Percentiles rank a stretch among this genome's conserved stretches.
These are phyloP conservation scores for Polyergus mexicanus DNA, from an alignment of 1,140 invertebrate genomes.

Conservation along the genomic window DNA sequence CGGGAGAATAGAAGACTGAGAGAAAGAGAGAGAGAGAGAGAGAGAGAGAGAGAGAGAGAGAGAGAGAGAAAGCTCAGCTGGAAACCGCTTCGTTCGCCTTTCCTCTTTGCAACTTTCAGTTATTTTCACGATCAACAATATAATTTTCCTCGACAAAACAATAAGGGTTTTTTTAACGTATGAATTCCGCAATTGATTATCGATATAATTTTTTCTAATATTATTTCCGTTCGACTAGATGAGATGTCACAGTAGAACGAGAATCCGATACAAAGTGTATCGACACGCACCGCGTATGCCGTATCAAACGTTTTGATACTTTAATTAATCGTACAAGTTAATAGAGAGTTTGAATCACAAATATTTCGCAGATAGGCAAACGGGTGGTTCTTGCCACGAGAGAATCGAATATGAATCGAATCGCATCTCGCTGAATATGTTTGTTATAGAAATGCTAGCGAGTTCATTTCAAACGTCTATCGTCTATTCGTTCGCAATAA, in stretches of 20 bases:
- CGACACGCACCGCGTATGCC: not conserved
- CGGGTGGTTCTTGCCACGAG: not conserved
- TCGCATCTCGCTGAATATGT: not conserved
- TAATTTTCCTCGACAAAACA: no score
- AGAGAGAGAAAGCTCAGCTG: not conserved
- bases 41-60: not conserved
- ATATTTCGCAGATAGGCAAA: not conserved
- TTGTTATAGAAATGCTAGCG: not conserved
- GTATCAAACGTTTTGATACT: conserved; percentile 22
- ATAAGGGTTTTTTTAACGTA: no score
- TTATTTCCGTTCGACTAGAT: not conserved
- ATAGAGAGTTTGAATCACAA: not conserved
- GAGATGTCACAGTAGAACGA: not conserved
- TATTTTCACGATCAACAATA: not conserved
- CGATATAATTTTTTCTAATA: not conserved
- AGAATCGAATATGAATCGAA: conserved; percentile 14
- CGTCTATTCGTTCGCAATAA: not conserved
- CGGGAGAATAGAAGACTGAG: conserved; percentile 13
- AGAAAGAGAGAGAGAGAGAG: not conserved
- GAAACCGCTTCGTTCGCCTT: not conserved
- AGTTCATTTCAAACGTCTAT: conserved; percentile 28
- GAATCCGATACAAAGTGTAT: not conserved
- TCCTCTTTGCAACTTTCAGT: conserved; percentile 13
- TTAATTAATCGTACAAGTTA: conserved; percentile 37
- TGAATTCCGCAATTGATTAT: no score